phyloP scores from a whole-genome alignment of 2,113 vertebrate species.

The Pteropus alecto region DNA sequence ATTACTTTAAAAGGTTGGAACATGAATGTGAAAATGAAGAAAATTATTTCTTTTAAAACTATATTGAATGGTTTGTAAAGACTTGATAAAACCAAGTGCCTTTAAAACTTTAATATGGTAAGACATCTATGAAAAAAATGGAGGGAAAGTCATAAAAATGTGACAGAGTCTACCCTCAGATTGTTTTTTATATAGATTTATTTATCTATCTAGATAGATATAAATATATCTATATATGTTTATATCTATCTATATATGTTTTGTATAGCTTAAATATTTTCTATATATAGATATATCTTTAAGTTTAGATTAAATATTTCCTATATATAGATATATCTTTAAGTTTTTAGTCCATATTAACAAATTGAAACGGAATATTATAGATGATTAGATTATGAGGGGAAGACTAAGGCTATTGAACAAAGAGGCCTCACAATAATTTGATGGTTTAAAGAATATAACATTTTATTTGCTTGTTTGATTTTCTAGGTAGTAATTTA shows the following conservation, averaged over 20 bases:
- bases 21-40: neutral
- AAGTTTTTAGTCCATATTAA: neutral
- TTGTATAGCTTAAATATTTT: too few relatives aligned
- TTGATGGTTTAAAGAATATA: neutral
- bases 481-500: neutral
- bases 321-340: neutral
- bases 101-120: neutral
- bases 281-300: neutral
- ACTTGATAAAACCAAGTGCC: neutral
- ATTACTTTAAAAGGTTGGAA: neutral
- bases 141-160: neutral
- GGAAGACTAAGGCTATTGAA: neutral
- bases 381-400: neutral
- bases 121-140: neutral
- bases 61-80: conserved; percentile 9
- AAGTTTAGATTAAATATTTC: neutral
- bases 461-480: neutral
- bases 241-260: too few relatives aligned
- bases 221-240: too few relatives aligned
- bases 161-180: neutral
- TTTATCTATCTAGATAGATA: neutral
- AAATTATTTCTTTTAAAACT: neutral
- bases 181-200: neutral
- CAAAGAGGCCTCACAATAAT: neutral
- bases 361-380: neutral